Percentiles rank a stretch among this genome's conserved stretches.
Evolutionary conservation across 2,797 vertebrate species (phyloP).

Genomic region (Melanotaenia nigrans): DNA sequence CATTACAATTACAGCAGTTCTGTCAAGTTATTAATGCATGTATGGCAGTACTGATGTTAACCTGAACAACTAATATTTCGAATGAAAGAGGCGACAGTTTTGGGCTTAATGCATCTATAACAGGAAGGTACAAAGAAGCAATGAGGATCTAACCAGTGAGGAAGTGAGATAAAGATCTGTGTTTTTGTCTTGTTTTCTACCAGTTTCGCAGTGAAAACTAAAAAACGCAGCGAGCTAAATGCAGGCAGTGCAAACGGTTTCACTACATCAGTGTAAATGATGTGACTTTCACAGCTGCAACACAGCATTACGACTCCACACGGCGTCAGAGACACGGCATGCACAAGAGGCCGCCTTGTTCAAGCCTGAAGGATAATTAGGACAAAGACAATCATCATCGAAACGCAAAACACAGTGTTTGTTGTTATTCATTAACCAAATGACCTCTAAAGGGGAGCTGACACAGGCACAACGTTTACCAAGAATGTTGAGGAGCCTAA

Average conservation of each 20-base stretch:
- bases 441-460: background rate
- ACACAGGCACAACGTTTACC: background rate
- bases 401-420: background rate
- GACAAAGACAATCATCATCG: background rate
- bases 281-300: conserved; percentile 2
- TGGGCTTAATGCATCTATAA: background rate
- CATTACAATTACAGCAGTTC: background rate
- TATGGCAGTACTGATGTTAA: background rate
- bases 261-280: conserved; percentile 19
- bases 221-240: background rate
- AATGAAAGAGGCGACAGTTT: background rate
- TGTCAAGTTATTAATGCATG: background rate
- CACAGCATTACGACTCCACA: background rate
- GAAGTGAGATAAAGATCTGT: conserved; percentile 62
- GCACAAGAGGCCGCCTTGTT: background rate
- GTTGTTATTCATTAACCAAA: background rate
- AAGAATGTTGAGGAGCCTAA: background rate
- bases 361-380: background rate
- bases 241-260: background rate
- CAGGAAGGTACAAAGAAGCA: conserved; percentile 39
- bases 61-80: background rate
- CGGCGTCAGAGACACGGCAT: conserved; percentile 13
- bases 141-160: conserved; percentile 27
- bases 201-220: background rate
- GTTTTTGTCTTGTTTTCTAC: conserved; percentile 7